Evolutionary conservation across 1,140 invertebrate species (phyloP), one percentile per base, ranked within the genome.

Genomic region (Bombus vancouverensis): DNA sequence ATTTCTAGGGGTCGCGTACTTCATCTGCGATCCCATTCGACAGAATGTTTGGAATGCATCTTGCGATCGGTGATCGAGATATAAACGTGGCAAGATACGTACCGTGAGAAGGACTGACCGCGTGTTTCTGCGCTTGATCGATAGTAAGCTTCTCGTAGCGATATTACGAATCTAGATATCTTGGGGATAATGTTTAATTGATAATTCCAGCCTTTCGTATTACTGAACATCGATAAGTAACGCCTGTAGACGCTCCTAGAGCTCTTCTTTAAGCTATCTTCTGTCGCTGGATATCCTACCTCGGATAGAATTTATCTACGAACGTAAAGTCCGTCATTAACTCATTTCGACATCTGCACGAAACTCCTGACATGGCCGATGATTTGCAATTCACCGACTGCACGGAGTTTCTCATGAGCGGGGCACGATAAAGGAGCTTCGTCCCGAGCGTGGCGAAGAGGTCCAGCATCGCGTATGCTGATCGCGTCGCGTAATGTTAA

Each of bases 1-100:
- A 91, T 92, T 90, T 88, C 87, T 65, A 81, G 81, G 83, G 88
- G 88, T 91, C 90, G 87, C 87, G 80, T 70, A 82, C 83, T 87
- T 90, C 86, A 89, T 85, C 86, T 66, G 66, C 84, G 77, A 90
- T 90, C 81, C 75, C 62, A 85, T 88, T 81, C 76, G 57, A 53
- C 62, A 53, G 47, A 42, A 57, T 88, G 42, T 89, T 82, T 72
- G 47, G 72, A 80, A 72, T 76, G 73, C 76, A 71, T 47, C n/a
- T 32, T 57, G 68, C 42, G 65, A 84, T 82, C 47, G 57, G 9
- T 12, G 76, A 62, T 81, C 47, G 79, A 42, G 9, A 39, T n/a
- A 10, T 18, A 32, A 32, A 47, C 71, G 72, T 32, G 42, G 72
- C 72, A 12, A n/a, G 53, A 57, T 57, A 47, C 32, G 34, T 15